A percentile compares a stretch with the other conserved stretches of the same genome.
Conservation (phyloP, 2,888 invertebrate species). For the Cryptus armator region DNA sequence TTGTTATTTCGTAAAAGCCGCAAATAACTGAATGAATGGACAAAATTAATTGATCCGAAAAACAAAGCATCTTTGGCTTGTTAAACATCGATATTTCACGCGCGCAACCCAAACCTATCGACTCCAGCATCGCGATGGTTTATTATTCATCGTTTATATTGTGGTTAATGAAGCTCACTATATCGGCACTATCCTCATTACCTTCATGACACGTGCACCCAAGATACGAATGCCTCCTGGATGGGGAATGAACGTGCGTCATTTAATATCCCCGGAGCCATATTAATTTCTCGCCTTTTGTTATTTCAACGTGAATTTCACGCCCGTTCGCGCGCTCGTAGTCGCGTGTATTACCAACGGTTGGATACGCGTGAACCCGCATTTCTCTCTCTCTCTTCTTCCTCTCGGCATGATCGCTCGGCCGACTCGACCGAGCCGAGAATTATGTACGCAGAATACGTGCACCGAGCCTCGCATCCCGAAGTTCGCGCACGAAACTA, state of each 20-base stretch:
- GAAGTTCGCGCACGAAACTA: conserved; percentile 62
- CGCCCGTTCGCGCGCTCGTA: conserved; percentile 37
- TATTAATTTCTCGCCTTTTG: conserved; percentile 76
- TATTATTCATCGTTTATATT: conserved; percentile 56
- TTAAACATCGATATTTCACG: conserved; percentile 29
- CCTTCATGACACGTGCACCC: conserved; percentile 31
- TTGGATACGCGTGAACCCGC: conserved; percentile 46
- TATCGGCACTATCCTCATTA: conserved; percentile 59
- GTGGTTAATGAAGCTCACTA: conserved; percentile 55
- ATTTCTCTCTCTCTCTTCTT: conserved; percentile 28
- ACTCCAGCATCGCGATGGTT: conserved; percentile 31
- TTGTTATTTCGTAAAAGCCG: conserved; percentile 11
- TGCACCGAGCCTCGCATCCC: conserved; percentile 43
- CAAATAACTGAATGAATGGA: too few relatives aligned
- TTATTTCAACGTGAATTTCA: conserved; percentile 64
- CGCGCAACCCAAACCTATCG: not conserved
- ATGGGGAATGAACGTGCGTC: conserved; percentile 59
- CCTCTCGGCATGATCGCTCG: conserved; percentile 48
- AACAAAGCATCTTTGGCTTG: conserved; percentile 44
- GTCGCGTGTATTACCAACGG: conserved; percentile 25
- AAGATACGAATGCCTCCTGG: not conserved
- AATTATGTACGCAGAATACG: conserved; percentile 65
- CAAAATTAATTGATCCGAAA: conserved; percentile 17
- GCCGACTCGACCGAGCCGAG: conserved; percentile 42
- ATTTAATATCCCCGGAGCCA: conserved; percentile 76